These are phyloP conservation scores for Oriolus oriolus DNA, from an alignment of 2,113 vertebrate genomes.

Conservation along the genomic window DNA sequence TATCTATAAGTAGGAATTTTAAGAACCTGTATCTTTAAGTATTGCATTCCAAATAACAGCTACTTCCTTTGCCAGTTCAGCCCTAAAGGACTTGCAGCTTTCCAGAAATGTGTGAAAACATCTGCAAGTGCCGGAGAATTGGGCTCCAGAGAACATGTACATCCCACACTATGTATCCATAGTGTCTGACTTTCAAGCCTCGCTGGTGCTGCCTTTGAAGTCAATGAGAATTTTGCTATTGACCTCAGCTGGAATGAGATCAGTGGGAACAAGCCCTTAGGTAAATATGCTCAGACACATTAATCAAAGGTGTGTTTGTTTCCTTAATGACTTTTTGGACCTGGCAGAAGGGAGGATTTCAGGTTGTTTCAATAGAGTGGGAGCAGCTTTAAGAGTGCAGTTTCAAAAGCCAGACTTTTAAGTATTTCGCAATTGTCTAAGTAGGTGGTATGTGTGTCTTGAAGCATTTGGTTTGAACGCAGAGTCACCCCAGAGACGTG, in stretches of 20 bases:
- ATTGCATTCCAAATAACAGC: neutral
- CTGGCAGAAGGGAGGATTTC: neutral
- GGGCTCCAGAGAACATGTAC: neutral
- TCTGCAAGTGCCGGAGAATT: neutral
- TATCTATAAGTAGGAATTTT: neutral
- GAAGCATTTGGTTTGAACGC: neutral
- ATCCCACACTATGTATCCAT: neutral
- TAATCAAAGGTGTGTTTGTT: constrained; percentile 55
- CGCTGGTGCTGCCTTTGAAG: neutral
- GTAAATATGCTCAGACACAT: constrained; percentile 32
- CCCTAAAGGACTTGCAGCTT: neutral
- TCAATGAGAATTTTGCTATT: constrained; percentile 35
- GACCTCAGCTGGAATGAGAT: constrained; percentile 44
- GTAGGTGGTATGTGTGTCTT: neutral
- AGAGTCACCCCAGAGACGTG: neutral
- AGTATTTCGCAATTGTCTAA: neutral
- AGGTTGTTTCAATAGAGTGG: neutral
- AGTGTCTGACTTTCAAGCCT: neutral
- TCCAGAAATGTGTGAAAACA: neutral
- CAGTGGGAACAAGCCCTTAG: neutral
- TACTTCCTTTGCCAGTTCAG: neutral
- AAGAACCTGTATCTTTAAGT: neutral
- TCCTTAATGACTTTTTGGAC: constrained; percentile 27
- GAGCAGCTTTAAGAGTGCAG: neutral
- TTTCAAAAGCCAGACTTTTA: neutral